Evolutionary conservation across 1,140 invertebrate genomes (phyloP).

Genomic region (Drosophila subpulchrella): DNA sequence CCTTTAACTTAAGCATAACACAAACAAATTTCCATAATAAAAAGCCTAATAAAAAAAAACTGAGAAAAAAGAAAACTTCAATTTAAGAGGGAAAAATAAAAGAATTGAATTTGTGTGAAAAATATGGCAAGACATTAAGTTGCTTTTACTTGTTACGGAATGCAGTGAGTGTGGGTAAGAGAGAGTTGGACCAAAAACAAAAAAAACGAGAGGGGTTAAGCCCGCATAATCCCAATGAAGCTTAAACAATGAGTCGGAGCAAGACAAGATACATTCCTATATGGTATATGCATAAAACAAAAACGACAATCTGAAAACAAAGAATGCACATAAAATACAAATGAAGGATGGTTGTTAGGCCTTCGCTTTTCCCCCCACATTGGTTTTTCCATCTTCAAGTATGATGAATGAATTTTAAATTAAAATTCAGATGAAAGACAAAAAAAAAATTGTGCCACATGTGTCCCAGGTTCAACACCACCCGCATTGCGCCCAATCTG

Average conservation of each 20-base stretch:
- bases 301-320: conserved; percentile 13
- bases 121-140: conserved; percentile 32
- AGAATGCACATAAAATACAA: conserved; percentile 65
- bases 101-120: conserved; percentile 55
- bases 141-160: conserved; percentile 18
- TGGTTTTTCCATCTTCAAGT: conserved; percentile 49
- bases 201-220: conserved; percentile 20
- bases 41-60: neutral
- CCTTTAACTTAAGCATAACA: too few relatives aligned
- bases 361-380: conserved; percentile 1
- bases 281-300: conserved; percentile 29
- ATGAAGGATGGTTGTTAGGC: conserved; percentile 69
- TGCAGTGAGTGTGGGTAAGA: conserved; percentile 18
- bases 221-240: conserved; percentile 45
- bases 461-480: conserved; percentile 8
- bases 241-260: conserved; percentile 31
- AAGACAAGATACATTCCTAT: conserved; percentile 32
- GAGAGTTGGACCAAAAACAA: conserved; percentile 4
- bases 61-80: conserved; percentile 22
- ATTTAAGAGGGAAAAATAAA: conserved; percentile 22
- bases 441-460: conserved; percentile 24
- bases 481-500: conserved; percentile 24
- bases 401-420: conserved; percentile 82
- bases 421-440: conserved; percentile 50
- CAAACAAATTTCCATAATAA: neutral